phyloP scores from a whole-genome alignment of 2,113 vertebrate species.

The human region DNA sequence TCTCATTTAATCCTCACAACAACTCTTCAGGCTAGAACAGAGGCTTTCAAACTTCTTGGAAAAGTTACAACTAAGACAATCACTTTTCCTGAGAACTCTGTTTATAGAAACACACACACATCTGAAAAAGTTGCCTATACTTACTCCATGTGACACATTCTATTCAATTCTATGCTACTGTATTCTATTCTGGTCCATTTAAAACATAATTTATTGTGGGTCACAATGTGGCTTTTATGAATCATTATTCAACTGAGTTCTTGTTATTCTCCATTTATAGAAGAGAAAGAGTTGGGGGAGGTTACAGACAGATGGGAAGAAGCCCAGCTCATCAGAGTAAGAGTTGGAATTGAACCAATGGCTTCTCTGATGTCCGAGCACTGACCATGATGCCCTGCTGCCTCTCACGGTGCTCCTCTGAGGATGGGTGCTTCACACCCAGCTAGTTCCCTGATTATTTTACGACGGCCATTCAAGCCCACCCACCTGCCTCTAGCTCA shows the following conservation, averaged over 20 bases:
- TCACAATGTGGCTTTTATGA: neutral
- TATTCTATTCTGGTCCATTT: neutral
- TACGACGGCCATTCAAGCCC: fast-evolving
- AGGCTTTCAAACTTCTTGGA: neutral
- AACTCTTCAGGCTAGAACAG: neutral
- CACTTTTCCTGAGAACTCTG: neutral
- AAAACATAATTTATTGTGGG: neutral
- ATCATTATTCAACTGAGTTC: neutral
- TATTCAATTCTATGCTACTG: neutral
- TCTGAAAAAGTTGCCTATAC: neutral
- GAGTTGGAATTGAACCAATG: neutral
- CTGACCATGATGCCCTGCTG: fast-evolving
- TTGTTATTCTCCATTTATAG: neutral
- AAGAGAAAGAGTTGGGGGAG: neutral
- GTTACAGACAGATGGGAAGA: neutral
- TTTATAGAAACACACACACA: neutral
- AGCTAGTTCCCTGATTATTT: neutral
- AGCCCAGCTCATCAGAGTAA: neutral
- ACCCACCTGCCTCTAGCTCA: fast-evolving
- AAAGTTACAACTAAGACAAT: neutral
- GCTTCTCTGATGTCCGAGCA: fast-evolving
- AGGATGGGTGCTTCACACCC: neutral
- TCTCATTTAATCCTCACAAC: neutral
- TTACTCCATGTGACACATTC: neutral
- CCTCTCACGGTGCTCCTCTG: neutral